Evolutionary conservation across 2,888 invertebrate species (phyloP), one percentile per base, ranked within the genome.

Genomic region (Hydraecia micacea): DNA sequence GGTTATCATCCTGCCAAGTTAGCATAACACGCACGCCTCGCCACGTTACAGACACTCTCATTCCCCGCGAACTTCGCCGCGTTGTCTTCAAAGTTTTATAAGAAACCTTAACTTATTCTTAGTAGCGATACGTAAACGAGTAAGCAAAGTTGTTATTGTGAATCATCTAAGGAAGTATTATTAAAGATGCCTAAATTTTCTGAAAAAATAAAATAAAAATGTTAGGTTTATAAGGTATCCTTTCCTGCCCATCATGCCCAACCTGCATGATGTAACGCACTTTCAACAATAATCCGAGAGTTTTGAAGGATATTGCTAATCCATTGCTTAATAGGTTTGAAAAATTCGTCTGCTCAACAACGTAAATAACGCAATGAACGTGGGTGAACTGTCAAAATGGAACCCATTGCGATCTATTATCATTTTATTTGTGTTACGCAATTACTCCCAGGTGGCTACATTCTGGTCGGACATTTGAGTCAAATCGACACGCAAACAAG

Each of bases 11-110:
- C 46, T 72, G 52, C 55, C 69, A 80, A 76, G 79, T 86, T 67
- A 76, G 62, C 72, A 73, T 80, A 83, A 70, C 79, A 83, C 75
- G 77, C 81, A 76, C 58, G 87, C 83, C 75, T 71, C 70, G 39
- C 21, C 75, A 71, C 69, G 70, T 81, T 79, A 77, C 32, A 66
- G 60, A 21, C 75, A 79, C 65, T 80, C 72, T 68, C 72, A 63
- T 73, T 67, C 60, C 25, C 49, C 62, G 28, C 60, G 63, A 81
- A 69, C 55, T 81, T 73, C 39, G 25, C 62, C 39, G 21, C 67
- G 46, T 77, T 79, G 73, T 75, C 69, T 73, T 78, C 52, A 32
- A 79, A 83, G 76, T 85, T 85, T 73, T 72, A 77, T 68, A 55
- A 36, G 63, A 72, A 78, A 79, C 49, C 58, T 77, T 49, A 75